Evolutionary conservation across 2,888 invertebrate genomes (phyloP).

Genomic region (Nematopogon swammerdamellus): DNA sequence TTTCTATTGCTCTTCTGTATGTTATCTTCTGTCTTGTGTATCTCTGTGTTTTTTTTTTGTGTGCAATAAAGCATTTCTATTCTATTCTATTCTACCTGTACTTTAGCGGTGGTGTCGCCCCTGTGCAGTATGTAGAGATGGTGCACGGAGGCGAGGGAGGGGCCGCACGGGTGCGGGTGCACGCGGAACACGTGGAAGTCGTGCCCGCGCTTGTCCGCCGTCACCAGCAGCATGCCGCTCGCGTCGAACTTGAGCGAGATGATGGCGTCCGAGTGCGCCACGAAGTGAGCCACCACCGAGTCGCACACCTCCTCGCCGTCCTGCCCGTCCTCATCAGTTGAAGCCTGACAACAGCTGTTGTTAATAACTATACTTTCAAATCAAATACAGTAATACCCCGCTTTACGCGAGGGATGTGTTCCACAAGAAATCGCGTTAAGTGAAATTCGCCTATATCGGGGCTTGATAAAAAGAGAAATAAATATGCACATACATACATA

Average conservation of each 20-base stretch:
- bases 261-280: constrained; percentile 84
- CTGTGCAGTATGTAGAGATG: constrained; percentile 93
- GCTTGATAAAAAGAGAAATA: too few relatives aligned
- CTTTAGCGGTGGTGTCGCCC: constrained; percentile 95
- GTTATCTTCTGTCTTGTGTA: too few relatives aligned
- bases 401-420: too few relatives aligned
- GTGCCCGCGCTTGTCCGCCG: constrained; percentile 89
- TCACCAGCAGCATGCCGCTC: constrained; percentile 84
- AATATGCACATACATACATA: too few relatives aligned
- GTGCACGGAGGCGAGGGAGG: constrained; percentile 84
- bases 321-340: constrained; percentile 53
- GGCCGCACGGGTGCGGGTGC: constrained; percentile 87
- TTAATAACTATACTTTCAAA: too few relatives aligned
- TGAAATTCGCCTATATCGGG: too few relatives aligned
- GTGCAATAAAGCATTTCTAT: too few relatives aligned
- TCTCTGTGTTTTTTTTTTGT: too few relatives aligned
- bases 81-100: too few relatives aligned
- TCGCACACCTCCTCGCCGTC: constrained; percentile 66
- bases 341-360: constrained; percentile 24
- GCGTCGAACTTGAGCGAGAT: constrained; percentile 89
- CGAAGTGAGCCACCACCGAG: constrained; percentile 81
- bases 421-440: too few relatives aligned
- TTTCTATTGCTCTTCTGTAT: too few relatives aligned
- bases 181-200: constrained; percentile 95
- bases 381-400: too few relatives aligned